phyloP scores from a whole-genome alignment of 2,888 invertebrate genomes.

The Poecilus cupreus region DNA sequence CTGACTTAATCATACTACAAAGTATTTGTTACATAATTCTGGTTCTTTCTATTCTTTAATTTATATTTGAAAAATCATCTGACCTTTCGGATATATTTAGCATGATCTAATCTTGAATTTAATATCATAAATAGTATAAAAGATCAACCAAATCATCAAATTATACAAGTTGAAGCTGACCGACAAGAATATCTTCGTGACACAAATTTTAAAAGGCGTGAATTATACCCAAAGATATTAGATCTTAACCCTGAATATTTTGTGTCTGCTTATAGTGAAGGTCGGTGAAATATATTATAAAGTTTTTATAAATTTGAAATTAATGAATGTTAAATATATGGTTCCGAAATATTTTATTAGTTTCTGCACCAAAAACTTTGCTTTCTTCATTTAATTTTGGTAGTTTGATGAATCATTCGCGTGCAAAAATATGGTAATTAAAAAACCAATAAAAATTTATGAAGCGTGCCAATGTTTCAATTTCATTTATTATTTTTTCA shows the following conservation, averaged over 20 bases:
- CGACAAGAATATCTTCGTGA: not conserved
- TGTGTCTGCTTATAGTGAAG: not conserved
- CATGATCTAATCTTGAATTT: not conserved
- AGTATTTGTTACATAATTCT: not conserved
- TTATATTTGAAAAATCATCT: too few species aligned
- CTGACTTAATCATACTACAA: not conserved
- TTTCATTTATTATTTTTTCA: not conserved
- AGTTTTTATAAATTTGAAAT: not conserved
- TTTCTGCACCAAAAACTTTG: not conserved
- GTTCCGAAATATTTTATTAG: not conserved
- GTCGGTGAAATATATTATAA: not conserved
- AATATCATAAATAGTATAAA: not conserved
- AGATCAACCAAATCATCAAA: not conserved
- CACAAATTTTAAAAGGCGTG: not conserved
- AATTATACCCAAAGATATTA: not conserved
- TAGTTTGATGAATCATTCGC: not conserved
- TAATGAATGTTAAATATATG: not conserved
- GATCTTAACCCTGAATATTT: conserved; percentile 14
- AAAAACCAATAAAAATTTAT: not conserved
- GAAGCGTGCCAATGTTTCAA: not conserved
- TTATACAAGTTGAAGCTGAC: not conserved
- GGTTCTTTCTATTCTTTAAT: not conserved
- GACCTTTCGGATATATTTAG: conserved; percentile 1
- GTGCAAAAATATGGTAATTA: conserved; percentile 13
- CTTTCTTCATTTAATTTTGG: not conserved